These are phyloP conservation scores for Rhizoglyphus robini DNA, from an alignment of 1,140 invertebrate species.

Conservation along the genomic window DNA sequence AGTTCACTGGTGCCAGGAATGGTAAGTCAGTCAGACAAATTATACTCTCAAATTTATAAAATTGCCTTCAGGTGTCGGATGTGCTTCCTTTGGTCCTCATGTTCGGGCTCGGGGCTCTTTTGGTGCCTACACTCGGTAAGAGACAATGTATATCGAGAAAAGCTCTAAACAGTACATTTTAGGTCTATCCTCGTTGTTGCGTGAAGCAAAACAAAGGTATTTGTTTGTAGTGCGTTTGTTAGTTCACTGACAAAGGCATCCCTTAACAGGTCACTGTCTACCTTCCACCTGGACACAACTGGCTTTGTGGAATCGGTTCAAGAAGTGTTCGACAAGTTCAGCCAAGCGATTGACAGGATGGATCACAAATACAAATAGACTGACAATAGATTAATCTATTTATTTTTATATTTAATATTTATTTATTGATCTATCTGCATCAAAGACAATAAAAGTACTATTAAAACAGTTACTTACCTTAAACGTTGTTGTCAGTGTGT, in stretches of 20 bases:
- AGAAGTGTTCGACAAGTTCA: slow-evolving; percentile 26
- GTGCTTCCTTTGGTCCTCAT: slow-evolving; percentile 17
- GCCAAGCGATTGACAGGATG: slow-evolving; percentile 26
- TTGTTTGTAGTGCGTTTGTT: no score
- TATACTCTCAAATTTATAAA: background rate
- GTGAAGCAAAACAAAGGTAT: slow-evolving; percentile 18
- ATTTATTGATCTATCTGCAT: no score
- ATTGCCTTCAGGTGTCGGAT: slow-evolving; percentile 12
- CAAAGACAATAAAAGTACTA: no score
- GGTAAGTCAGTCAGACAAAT: background rate
- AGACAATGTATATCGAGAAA: background rate
- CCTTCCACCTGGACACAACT: slow-evolving; percentile 11
- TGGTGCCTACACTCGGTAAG: slow-evolving; percentile 18
- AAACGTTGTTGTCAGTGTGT: no score
- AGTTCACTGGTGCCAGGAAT: no score
- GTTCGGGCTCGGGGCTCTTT: slow-evolving; percentile 19
- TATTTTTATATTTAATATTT: no score
- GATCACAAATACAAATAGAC: slow-evolving; percentile 28
- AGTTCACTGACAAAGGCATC: no score
- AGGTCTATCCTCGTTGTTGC: slow-evolving; percentile 16
- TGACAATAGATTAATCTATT: no score
- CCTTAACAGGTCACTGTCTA: no score
- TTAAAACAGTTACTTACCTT: no score
- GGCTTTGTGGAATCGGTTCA: slow-evolving; percentile 25
- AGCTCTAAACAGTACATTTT: background rate